Percentiles rank a stretch among this genome's conserved stretches.
phyloP scores from a whole-genome alignment of 2,888 invertebrate species.

The Tenthredo distinguenda region DNA sequence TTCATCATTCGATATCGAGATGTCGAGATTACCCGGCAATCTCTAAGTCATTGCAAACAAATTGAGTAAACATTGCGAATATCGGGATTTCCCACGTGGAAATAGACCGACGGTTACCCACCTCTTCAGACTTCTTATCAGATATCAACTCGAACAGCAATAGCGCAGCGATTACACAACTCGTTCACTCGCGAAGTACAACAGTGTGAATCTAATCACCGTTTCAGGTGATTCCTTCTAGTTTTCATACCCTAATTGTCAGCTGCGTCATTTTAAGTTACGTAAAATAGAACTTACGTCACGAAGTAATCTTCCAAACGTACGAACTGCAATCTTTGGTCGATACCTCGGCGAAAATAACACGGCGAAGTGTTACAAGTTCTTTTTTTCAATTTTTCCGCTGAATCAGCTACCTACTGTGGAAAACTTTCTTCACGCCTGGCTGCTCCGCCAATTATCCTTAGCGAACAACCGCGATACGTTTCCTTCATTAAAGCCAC shows the following conservation, averaged over 20 bases:
- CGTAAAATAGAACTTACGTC: constrained; percentile 8
- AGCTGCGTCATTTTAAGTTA: background rate
- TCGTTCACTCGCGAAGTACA: background rate
- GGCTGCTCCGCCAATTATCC: background rate
- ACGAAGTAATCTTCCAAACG: background rate
- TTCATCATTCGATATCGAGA: background rate
- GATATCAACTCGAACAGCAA: background rate
- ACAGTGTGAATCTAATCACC: background rate
- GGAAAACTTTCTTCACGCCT: constrained; percentile 48
- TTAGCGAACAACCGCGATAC: background rate
- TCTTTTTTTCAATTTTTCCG: constrained; percentile 42
- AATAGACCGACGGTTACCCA: background rate
- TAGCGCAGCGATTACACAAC: background rate
- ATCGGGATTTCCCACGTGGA: background rate
- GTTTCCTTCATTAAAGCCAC: background rate
- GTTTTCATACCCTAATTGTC: background rate
- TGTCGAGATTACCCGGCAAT: background rate
- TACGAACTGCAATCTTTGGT: background rate
- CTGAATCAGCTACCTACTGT: constrained; percentile 41
- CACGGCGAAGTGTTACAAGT: constrained; percentile 31
- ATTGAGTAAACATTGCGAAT: constrained; percentile 7
- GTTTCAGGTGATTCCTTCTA: background rate
- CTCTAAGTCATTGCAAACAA: constrained; percentile 34
- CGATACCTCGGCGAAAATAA: background rate
- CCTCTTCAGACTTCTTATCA: constrained; percentile 3